These are phyloP conservation scores for Hirtodrosophila confusa DNA, from an alignment of 2,888 invertebrate genomes.

Conservation along the genomic window DNA sequence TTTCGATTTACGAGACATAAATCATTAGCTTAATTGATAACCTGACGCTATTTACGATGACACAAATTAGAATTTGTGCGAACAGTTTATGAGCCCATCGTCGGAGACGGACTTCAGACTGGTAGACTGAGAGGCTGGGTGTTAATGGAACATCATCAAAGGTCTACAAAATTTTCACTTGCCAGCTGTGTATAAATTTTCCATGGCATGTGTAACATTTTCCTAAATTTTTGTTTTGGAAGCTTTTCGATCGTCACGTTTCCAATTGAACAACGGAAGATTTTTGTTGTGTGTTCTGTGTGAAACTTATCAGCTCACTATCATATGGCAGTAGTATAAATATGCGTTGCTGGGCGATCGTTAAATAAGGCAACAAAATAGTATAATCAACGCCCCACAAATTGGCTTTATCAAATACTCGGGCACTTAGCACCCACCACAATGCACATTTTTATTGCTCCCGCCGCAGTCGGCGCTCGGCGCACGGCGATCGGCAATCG, in stretches of 20 bases:
- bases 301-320: constrained; percentile 6
- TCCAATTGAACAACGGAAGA: constrained; percentile 56
- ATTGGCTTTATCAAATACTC: constrained; percentile 55
- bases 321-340: constrained; percentile 6
- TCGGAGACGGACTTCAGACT: constrained; percentile 13
- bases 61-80: constrained; percentile 79
- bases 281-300: constrained; percentile 45
- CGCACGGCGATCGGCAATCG: too few relatives aligned
- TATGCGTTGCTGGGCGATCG: constrained; percentile 40
- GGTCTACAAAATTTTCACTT: constrained; percentile 2
- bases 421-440: constrained; percentile 17
- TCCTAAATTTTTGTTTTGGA: constrained; percentile 32
- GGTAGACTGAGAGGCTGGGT: constrained; percentile 26
- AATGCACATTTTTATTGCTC: constrained; percentile 32
- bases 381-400: constrained; percentile 38
- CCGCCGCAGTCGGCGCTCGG: constrained; percentile 29
- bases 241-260: constrained; percentile 70
- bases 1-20: constrained; percentile 75
- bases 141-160: constrained; percentile 52
- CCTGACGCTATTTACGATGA: constrained; percentile 76
- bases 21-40: constrained; percentile 79
- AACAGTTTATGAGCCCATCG: constrained; percentile 66
- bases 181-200: constrained; percentile 43
- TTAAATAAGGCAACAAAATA: constrained; percentile 25
- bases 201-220: constrained; percentile 42